phyloP scores from a whole-genome alignment of 2,797 vertebrate species.

The Ambastaia sidthimunki region DNA sequence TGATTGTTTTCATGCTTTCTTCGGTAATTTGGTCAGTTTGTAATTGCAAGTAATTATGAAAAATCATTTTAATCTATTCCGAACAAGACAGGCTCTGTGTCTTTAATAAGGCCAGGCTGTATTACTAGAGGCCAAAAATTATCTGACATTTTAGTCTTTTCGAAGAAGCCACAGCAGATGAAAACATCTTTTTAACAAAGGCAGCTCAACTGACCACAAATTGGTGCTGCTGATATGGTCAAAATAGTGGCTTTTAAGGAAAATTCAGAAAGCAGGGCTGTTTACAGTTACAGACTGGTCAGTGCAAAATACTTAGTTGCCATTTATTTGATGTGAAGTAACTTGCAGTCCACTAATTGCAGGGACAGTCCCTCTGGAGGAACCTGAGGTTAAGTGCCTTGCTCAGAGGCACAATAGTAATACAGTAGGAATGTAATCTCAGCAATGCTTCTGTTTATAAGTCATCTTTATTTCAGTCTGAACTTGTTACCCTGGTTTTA shows the following conservation, averaged over 20 bases:
- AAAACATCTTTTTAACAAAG: conserved; percentile 11
- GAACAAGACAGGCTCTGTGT: background rate
- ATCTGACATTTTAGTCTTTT: background rate
- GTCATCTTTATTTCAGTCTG: conserved; percentile 7
- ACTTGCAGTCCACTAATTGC: conserved; percentile 39
- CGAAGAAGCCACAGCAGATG: background rate
- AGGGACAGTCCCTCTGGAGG: conserved; percentile 8
- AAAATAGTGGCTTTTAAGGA: conserved; percentile 22
- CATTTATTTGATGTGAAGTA: conserved; percentile 34
- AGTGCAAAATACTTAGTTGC: conserved; percentile 21
- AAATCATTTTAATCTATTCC: background rate
- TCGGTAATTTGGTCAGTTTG: background rate
- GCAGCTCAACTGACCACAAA: conserved; percentile 18
- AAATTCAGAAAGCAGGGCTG: background rate
- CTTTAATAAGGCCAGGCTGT: background rate
- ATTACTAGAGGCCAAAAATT: background rate
- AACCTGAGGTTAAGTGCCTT: conserved; percentile 29
- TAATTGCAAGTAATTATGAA: background rate
- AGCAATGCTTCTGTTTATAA: conserved; percentile 4
- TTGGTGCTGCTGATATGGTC: conserved; percentile 22
- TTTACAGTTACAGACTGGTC: conserved; percentile 11
- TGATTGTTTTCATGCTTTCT: background rate
- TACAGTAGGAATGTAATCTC: conserved; percentile 34
- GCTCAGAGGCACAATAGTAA: background rate
- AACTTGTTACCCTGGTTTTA: background rate